phyloP scores from a whole-genome alignment of 2,888 invertebrate genomes.

The Craniophora ligustri region DNA sequence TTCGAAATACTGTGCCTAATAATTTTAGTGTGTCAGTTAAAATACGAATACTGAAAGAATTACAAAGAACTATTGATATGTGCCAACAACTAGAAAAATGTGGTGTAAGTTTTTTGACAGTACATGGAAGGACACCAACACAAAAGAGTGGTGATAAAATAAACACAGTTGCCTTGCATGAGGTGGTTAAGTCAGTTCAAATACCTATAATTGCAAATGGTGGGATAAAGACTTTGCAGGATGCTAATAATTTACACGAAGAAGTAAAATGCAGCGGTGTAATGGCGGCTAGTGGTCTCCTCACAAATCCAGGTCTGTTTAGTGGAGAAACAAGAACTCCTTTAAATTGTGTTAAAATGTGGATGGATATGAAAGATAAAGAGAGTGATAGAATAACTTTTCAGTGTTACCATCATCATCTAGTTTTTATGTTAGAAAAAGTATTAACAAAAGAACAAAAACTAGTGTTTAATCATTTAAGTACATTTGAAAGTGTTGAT shows the following conservation, averaged over 20 bases:
- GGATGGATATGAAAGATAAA: constrained; percentile 92
- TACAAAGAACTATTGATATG: constrained; percentile 92
- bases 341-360: constrained; percentile 93
- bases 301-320: constrained; percentile 97
- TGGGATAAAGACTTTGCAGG: constrained; percentile 92
- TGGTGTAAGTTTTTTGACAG: constrained; percentile 95
- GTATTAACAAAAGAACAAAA: constrained; percentile 92
- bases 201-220: constrained; percentile 98
- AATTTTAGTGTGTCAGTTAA: constrained; percentile 97
- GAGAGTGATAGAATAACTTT: constrained; percentile 91
- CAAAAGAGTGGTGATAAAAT: constrained; percentile 93
- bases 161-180: constrained; percentile 91
- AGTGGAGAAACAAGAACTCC: constrained; percentile 92
- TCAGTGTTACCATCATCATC: constrained; percentile 97
- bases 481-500: constrained; percentile 91
- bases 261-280: constrained; percentile 93
- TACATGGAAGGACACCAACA: constrained; percentile 96
- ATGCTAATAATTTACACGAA: constrained; percentile 91
- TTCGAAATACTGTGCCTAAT: constrained; percentile 91
- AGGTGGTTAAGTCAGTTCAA: constrained; percentile 91
- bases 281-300: constrained; percentile 97
- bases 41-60: constrained; percentile 93
- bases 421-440: constrained; percentile 98
- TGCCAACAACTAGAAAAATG: constrained; percentile 94
- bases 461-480: constrained; percentile 93